Conservation (phyloP, 2,113 vertebrate species). For the Motacilla tschutschensis region DNA sequence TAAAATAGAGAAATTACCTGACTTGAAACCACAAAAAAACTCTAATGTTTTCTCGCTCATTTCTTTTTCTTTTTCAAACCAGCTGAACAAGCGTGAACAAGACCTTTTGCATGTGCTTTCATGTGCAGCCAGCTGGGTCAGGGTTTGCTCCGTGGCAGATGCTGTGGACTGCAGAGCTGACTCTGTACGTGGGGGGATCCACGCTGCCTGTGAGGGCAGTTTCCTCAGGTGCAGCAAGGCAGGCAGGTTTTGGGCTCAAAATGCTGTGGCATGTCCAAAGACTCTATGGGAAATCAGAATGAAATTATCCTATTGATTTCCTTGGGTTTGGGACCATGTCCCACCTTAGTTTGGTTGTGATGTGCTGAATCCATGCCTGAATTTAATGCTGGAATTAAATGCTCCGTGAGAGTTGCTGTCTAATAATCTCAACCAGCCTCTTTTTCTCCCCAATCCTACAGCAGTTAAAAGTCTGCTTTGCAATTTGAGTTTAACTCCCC, state of each 20-base stretch:
- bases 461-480: neutral
- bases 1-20: neutral
- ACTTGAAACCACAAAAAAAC: neutral
- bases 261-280: neutral
- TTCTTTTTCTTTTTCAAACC: neutral
- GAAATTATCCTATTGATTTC: neutral
- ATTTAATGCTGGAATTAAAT: neutral
- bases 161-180: neutral
- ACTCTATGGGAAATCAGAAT: neutral
- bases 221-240: neutral
- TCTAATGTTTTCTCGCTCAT: neutral
- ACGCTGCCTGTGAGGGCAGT: accelerated
- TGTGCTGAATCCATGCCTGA: neutral
- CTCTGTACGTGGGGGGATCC: accelerated
- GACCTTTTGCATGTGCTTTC: neutral
- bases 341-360: neutral
- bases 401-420: neutral
- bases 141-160: neutral
- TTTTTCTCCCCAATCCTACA: neutral
- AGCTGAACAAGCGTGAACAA: neutral
- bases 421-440: neutral
- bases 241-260: neutral
- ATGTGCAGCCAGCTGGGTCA: neutral
- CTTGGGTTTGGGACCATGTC: neutral
- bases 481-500: neutral